These are phyloP conservation scores for Cryptus armator DNA, from an alignment of 2,888 invertebrate genomes.

Conservation along the genomic window DNA sequence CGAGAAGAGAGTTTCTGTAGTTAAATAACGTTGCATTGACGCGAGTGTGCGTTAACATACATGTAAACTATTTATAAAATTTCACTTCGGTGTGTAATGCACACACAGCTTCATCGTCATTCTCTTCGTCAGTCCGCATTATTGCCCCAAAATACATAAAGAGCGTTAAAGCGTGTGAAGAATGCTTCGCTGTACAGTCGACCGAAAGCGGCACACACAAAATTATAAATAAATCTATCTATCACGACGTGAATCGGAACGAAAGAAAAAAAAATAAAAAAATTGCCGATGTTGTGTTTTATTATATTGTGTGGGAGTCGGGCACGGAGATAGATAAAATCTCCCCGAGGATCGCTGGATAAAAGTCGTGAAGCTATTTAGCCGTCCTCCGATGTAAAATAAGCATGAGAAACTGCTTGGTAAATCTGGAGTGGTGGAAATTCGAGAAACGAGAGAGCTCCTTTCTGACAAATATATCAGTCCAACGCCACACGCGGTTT, in stretches of 20 bases:
- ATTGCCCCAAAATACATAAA: constrained; percentile 74
- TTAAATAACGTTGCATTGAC: constrained; percentile 76
- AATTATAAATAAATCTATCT: constrained; percentile 45
- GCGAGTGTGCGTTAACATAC: constrained; percentile 72
- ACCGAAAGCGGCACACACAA: constrained; percentile 1
- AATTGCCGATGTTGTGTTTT: background rate
- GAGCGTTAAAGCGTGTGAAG: constrained; percentile 10
- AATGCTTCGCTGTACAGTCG: constrained; percentile 3
- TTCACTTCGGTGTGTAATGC: constrained; percentile 7
- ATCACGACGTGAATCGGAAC: background rate
- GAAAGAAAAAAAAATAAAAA: background rate
- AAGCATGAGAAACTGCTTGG: constrained; percentile 48
- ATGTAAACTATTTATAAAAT: constrained; percentile 78
- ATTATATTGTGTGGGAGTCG: background rate
- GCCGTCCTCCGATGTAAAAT: constrained; percentile 40
- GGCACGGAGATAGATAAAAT: background rate
- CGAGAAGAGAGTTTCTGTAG: constrained; percentile 69
- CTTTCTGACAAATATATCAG: constrained; percentile 75
- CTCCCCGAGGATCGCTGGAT: background rate
- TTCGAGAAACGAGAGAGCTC: constrained; percentile 60
- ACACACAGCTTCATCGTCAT: constrained; percentile 65
- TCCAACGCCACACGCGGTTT: constrained; percentile 72
- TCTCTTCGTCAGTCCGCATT: constrained; percentile 62
- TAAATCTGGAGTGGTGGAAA: constrained; percentile 68
- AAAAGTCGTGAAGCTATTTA: constrained; percentile 2